These are phyloP conservation scores for Argyresthia goedartella DNA, from an alignment of 2,888 invertebrate species.

Conservation along the genomic window DNA sequence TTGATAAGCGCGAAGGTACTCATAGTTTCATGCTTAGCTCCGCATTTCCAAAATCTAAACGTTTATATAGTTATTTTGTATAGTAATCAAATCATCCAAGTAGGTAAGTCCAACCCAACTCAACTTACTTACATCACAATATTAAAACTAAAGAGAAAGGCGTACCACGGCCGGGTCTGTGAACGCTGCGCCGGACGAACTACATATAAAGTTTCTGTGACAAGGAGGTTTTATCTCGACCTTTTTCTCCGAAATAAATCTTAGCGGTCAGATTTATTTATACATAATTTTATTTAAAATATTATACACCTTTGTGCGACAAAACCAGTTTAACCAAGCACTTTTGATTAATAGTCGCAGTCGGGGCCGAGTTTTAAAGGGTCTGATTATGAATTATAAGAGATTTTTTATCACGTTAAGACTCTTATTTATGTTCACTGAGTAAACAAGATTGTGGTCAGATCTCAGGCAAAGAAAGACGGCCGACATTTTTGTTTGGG, in stretches of 20 bases:
- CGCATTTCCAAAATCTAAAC: no score
- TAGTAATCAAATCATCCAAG: no score
- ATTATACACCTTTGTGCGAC: slow-evolving; percentile 44
- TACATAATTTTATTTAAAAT: slow-evolving; percentile 66
- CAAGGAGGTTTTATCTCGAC: slow-evolving; percentile 36
- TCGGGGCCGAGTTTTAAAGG: slow-evolving; percentile 34
- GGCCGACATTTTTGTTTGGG: no score
- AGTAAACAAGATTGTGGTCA: slow-evolving; percentile 28
- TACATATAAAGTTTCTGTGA: slow-evolving; percentile 58
- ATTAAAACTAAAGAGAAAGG: slow-evolving; percentile 43
- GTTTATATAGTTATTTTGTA: no score
- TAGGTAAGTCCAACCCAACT: no score
- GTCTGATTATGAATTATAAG: slow-evolving; percentile 53
- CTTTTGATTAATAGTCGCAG: slow-evolving; percentile 57
- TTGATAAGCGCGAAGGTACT: no score
- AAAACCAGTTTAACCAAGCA: slow-evolving; percentile 47
- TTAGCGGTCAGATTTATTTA: slow-evolving; percentile 52
- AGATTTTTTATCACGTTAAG: slow-evolving; percentile 51
- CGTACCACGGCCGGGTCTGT: slow-evolving; percentile 15
- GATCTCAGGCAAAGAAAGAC: slow-evolving; percentile 16
- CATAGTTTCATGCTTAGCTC: no score
- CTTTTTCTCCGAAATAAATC: slow-evolving; percentile 67
- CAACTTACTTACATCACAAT: slow-evolving; percentile 8
- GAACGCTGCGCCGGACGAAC: slow-evolving; percentile 35
- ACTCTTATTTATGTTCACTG: slow-evolving; percentile 47